These are phyloP conservation scores for Thunnus maccoyii DNA, from an alignment of 2,113 vertebrate species.

Conservation along the genomic window DNA sequence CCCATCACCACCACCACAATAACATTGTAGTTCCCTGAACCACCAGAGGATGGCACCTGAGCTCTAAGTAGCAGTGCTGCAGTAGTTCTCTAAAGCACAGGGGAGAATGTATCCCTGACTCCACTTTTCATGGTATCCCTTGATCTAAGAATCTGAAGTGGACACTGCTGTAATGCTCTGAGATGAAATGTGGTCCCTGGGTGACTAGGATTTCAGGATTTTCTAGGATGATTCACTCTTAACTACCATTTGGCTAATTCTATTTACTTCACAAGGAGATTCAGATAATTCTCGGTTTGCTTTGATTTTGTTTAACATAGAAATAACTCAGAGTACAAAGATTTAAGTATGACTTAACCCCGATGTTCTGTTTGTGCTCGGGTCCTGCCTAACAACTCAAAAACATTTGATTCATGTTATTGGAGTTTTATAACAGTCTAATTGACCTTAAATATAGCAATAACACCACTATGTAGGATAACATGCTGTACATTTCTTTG, in stretches of 20 bases:
- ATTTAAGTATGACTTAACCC: background rate
- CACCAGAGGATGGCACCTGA: conserved; percentile 79
- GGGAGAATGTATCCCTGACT: background rate
- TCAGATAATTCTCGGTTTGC: too few relatives aligned
- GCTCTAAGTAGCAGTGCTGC: conserved; percentile 54
- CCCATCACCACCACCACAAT: too few relatives aligned
- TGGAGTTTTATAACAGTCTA: background rate
- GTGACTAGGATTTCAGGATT: background rate
- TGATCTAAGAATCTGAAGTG: background rate
- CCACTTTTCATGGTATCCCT: background rate
- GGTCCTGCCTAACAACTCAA: too few relatives aligned
- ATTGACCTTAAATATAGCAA: background rate
- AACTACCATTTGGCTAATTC: background rate
- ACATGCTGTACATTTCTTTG: background rate
- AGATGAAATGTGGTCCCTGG: background rate
- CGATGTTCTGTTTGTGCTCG: background rate
- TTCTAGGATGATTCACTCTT: background rate
- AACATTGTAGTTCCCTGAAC: conserved; percentile 40
- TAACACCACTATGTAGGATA: too few relatives aligned
- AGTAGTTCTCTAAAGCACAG: background rate
- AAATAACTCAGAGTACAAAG: background rate
- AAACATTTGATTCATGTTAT: background rate
- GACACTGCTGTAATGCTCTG: background rate
- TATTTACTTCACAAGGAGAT: background rate
- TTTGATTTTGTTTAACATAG: background rate